Base-by-base conservation (phyloP, 2,113 vertebrate species). In the Campylorhamphus procurvoides region DNA sequence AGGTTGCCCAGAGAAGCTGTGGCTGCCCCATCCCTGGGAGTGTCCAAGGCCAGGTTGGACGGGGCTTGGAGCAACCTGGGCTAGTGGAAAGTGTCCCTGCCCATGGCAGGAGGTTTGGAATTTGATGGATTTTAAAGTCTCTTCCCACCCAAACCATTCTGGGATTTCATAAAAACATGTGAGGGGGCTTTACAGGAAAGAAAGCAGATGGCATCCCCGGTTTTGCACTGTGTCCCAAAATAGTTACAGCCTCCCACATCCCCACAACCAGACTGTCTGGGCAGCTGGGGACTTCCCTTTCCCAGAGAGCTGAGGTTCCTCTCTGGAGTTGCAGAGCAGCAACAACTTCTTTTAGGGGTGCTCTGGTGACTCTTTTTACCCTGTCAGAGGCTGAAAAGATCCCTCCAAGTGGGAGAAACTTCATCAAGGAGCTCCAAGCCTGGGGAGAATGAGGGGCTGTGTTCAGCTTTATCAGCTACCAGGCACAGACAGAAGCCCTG, bases 381-480 rank as follows among this genome's bases (percentile, higher is more conserved):
- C 37, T 17, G 5, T 5, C 28, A 24, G 50, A 35, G 50, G 6
- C 55, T 33, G 42, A 5, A 64, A n/a, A 74, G 46, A 27, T 53
- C 37, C 44, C 31, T 39, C 49, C 29, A 13, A 13, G 25, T 16
- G 35, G 40, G 9, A 73, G 4, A 18, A 68, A 5, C 33, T 33
- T 67, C 42, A 6, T 2, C 1, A 7, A 52, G 24, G 33, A 58
- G 4, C 1, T 0, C 19, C 58, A 55, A 15, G 23, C 40, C 37
- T 23, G 19, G 6, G 42, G 6, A 10, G 15, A 25, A 18, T 24
- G 47, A 40, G 31, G n/a, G 60, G 44, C 7, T 14, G 2, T 0
- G 12, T n/a, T 39, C 59, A 6, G 8, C 28, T 50, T 37, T 28
- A 22, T 7, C 75, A 69, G 47, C n/a, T 53, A 9, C 68, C 33